Percentiles rank a stretch among this genome's conserved stretches.
These are phyloP conservation scores for Aquatica leii DNA, from an alignment of 2,888 invertebrate species.

Conservation along the genomic window DNA sequence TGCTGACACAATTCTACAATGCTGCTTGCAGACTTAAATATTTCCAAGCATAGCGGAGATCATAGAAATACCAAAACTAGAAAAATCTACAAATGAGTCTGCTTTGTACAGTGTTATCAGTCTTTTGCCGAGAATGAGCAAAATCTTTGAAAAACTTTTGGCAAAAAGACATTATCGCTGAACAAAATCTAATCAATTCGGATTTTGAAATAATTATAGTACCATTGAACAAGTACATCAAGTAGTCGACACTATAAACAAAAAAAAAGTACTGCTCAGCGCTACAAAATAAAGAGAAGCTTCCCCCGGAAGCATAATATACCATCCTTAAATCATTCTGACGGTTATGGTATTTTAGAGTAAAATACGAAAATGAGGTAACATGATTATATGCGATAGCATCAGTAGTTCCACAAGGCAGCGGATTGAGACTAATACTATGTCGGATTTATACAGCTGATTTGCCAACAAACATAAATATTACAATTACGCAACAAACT, in stretches of 20 bases:
- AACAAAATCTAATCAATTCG: constrained; percentile 6
- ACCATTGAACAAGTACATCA: constrained; percentile 5
- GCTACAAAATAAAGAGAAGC: constrained; percentile 10
- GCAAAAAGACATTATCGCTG: constrained; percentile 8
- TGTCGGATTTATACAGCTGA: constrained; percentile 1
- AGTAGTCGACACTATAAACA: background rate
- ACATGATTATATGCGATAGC: constrained; percentile 12
- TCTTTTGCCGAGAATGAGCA: background rate
- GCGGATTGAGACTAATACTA: too few species aligned
- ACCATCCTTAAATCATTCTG: too few species aligned
- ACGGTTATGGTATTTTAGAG: constrained; percentile 10
- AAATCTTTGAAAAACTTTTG: constrained; percentile 7
- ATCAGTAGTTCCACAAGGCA: constrained; percentile 17
- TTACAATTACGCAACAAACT: too few species aligned
- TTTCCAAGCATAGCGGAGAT: background rate
- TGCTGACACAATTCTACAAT: background rate
- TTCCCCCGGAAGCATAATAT: too few species aligned
- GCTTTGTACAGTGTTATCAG: background rate
- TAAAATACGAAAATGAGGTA: constrained; percentile 13
- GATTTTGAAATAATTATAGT: background rate
- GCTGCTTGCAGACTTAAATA: background rate
- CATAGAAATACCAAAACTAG: background rate
- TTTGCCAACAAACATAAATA: too few species aligned
- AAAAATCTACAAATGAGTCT: background rate
- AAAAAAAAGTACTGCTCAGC: constrained; percentile 2